These are phyloP conservation scores for Scolopax rusticola DNA, from an alignment of 2,797 vertebrate species.

Conservation along the genomic window DNA sequence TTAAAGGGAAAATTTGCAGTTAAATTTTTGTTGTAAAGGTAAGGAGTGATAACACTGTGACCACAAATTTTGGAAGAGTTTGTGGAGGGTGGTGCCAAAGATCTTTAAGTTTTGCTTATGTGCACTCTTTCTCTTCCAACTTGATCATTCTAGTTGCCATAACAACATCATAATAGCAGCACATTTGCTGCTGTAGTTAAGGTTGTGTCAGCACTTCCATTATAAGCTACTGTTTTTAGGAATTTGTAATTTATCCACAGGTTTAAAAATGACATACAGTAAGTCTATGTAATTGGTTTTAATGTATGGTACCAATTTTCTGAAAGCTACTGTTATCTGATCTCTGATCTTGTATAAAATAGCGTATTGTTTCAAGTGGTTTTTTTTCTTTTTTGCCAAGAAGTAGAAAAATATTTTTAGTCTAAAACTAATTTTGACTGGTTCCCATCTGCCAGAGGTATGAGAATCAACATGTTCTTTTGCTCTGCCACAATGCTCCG, in stretches of 20 bases:
- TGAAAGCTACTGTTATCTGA: conserved; percentile 31
- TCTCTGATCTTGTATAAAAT: background rate
- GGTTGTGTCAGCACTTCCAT: conserved; percentile 74
- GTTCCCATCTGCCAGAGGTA: conserved; percentile 60
- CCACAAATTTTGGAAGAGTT: conserved; percentile 20
- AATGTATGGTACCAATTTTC: background rate
- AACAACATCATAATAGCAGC: conserved; percentile 78
- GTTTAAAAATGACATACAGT: conserved; percentile 29
- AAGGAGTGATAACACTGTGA: background rate
- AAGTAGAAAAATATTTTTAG: conserved; percentile 31
- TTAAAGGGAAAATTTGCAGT: background rate
- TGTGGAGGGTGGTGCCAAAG: background rate
- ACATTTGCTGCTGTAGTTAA: conserved; percentile 70
- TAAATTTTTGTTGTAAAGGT: background rate
- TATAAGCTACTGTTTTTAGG: conserved; percentile 70
- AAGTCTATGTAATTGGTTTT: conserved; percentile 6
- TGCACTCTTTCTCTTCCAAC: conserved; percentile 44
- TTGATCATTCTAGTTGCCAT: conserved; percentile 79
- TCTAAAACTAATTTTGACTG: conserved; percentile 44
- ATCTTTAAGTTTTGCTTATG: conserved; percentile 32
- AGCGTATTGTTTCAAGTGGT: background rate
- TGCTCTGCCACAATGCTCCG: background rate
- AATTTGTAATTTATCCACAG: conserved; percentile 71
- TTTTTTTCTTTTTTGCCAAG: background rate
- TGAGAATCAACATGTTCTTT: conserved; percentile 43